Evolutionary conservation across 2,113 vertebrate genomes (phyloP).

Genomic region (Tachysurus vachellii): DNA sequence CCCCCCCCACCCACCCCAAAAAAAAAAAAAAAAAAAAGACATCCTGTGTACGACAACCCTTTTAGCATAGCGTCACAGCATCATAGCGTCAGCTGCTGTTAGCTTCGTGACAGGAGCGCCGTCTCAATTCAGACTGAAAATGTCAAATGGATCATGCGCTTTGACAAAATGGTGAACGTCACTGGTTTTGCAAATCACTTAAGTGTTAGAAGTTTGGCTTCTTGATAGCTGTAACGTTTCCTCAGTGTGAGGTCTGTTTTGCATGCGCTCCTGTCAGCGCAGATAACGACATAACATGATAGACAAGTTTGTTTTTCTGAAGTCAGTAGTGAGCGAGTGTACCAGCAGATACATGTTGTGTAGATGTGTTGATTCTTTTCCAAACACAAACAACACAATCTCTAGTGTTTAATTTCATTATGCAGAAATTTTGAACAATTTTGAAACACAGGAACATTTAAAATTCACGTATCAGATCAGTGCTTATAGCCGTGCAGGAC

Average conservation of each 20-base stretch:
- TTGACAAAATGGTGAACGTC: constrained; percentile 10
- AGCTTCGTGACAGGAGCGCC: constrained; percentile 15
- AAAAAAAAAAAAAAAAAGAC: neutral
- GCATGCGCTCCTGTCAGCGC: neutral
- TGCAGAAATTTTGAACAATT: too few species aligned
- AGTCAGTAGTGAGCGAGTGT: neutral
- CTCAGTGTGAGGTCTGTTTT: neutral
- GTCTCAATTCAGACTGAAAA: neutral
- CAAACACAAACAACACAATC: neutral
- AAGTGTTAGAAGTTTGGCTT: neutral
- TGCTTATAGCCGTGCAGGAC: too few species aligned
- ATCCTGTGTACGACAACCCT: constrained; percentile 20
- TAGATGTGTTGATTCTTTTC: neutral
- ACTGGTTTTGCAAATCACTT: neutral
- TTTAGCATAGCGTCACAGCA: neutral
- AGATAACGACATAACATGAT: neutral
- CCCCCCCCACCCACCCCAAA: too few species aligned
- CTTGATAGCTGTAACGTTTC: neutral
- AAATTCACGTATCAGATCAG: neutral
- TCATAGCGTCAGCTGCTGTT: neutral
- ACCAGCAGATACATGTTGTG: neutral
- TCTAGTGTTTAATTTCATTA: neutral
- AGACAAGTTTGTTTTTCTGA: neutral
- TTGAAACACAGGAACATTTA: neutral
- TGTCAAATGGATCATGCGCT: neutral